Evolutionary conservation across 1,140 invertebrate species (phyloP).

Genomic region (Drosophila aff.): DNA sequence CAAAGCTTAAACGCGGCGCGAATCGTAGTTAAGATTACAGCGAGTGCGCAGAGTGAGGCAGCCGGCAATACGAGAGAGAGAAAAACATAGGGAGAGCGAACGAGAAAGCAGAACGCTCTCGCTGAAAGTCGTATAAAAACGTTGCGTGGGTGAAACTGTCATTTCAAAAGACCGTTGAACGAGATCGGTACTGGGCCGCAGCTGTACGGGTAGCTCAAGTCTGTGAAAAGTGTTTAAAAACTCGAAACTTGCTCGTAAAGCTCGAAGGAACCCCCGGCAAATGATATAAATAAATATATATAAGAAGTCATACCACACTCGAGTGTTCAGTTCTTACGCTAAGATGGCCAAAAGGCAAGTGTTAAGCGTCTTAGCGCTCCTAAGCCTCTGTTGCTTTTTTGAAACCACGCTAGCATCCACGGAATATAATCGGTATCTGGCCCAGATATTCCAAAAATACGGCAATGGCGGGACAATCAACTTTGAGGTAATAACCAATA

Average conservation of each 20-base stretch:
- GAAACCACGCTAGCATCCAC: conserved; percentile 36
- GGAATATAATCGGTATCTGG: conserved; percentile 82
- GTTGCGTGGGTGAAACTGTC: conserved; percentile 50
- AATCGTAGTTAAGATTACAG: conserved; percentile 36
- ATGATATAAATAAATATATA: conserved; percentile 19
- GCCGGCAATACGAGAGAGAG: not conserved
- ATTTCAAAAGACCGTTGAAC: conserved; percentile 57
- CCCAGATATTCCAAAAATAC: conserved; percentile 87
- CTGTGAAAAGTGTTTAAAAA: conserved; percentile 9
- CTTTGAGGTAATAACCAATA: conserved; percentile 86
- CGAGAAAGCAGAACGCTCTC: conserved; percentile 31
- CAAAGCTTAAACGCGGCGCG: conserved; percentile 37
- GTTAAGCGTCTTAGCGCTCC: conserved; percentile 15
- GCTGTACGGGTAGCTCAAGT: conserved; percentile 21
- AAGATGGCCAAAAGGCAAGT: conserved; percentile 45
- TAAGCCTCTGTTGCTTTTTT: conserved; percentile 31
- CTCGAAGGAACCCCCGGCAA: conserved; percentile 7
- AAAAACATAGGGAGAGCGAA: conserved; percentile 4
- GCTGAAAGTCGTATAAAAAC: conserved; percentile 62
- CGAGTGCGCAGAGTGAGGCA: conserved; percentile 38
- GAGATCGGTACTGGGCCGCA: conserved; percentile 48
- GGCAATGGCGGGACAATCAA: conserved; percentile 87
- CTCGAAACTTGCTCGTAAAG: not conserved
- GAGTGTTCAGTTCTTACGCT: conserved; percentile 30
- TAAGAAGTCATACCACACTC: not conserved